Evolutionary conservation across 2,797 vertebrate species (phyloP).

Genomic region (Pelochelys cantorii): DNA sequence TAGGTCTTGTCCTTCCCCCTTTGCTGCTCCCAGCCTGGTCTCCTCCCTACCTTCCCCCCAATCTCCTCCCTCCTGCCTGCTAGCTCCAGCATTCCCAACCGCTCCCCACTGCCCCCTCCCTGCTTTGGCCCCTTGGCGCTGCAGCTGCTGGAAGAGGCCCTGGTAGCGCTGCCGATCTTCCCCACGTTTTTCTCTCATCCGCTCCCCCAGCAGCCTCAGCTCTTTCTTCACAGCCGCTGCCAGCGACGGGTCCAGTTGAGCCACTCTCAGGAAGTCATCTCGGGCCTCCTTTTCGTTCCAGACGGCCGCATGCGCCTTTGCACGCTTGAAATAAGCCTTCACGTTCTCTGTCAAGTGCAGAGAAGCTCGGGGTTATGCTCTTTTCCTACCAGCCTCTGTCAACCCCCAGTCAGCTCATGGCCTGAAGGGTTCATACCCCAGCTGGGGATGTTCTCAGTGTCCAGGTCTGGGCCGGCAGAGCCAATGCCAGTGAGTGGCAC

Average conservation of each 20-base stretch:
- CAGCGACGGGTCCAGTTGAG: constrained; percentile 76
- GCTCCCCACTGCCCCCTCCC: background rate
- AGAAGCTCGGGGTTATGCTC: background rate
- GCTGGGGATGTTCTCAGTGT: background rate
- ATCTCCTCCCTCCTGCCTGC: background rate
- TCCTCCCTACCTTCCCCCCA: background rate
- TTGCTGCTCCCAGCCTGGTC: background rate
- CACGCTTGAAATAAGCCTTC: constrained; percentile 84
- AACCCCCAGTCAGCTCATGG: background rate
- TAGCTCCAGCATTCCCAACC: background rate
- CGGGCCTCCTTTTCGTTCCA: constrained; percentile 81
- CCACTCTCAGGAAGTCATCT: constrained; percentile 75
- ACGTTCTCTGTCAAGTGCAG: constrained; percentile 69
- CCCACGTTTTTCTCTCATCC: constrained; percentile 87
- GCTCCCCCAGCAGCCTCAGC: constrained; percentile 80
- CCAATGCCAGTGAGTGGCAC: background rate
- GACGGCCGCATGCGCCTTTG: constrained; percentile 80
- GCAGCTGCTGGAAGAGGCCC: constrained; percentile 79
- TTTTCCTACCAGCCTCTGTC: background rate
- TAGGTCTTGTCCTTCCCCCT: background rate
- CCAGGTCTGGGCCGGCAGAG: background rate
- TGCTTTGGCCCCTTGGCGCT: background rate
- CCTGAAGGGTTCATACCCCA: background rate
- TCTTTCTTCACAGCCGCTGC: constrained; percentile 72
- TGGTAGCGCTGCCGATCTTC: constrained; percentile 88